Evolutionary conservation across 2,113 vertebrate species (phyloP), one percentile per base, ranked within the genome.

Genomic region (Spizaetus ornatus): DNA sequence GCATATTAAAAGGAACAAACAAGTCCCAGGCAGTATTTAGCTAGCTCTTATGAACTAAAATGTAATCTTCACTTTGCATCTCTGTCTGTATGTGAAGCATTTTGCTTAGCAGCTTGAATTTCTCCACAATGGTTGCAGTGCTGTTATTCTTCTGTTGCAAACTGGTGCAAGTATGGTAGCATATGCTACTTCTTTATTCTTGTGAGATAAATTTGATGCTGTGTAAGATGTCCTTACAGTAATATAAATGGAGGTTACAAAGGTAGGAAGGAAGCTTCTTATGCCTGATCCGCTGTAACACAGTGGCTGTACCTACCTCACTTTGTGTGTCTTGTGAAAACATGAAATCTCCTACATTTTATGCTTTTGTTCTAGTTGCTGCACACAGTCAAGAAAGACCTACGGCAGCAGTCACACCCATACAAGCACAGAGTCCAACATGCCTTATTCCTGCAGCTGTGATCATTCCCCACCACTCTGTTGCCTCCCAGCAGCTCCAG

Each of bases 341-440:
- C 72, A 65, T 62, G 36, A 79, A 65, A 79, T 45, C 58, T 71
- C 72, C 82, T 9, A 6, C 47, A 21, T 95, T 91, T 71, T 78
- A 36, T 96, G 74, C 62, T 96, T 78, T 92, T 76, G 45, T 79
- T 29, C 89, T 94, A 99, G 99, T 99, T 70, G 98, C 99, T 0
- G 98, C 98, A 78, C 99, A 99, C 91, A 98, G 90, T 97, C 99
- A 99, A 97, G 99, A 99, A 88, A 98, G 99, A 69, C 99, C 99
- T 52, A 99, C 99, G 0, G 99, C 99, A 9, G 99, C 99, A 3
- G 99, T 99, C 95, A 99, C 98, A 3, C 99, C 99, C 86, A 98
- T 99, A 95, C 99, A 99, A 97, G 98, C 99, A 81, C 98, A 97
- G 97, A 98, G 97, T 47, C 59, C 99, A 5, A 84, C 98, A 67